phyloP scores from a whole-genome alignment of 2,113 vertebrate genomes.

The Albula goreensis region DNA sequence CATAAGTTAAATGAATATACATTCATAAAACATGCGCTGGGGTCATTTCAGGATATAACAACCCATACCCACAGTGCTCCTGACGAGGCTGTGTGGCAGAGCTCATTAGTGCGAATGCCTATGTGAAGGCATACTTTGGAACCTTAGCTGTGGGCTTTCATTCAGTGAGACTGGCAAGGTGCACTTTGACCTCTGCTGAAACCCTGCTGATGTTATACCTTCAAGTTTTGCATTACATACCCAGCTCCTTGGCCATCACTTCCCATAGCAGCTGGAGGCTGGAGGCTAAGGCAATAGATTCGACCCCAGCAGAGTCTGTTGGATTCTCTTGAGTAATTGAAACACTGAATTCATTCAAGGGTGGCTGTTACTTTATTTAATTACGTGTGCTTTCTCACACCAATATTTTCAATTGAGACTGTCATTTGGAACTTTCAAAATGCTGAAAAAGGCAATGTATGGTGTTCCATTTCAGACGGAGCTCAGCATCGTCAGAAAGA shows the following conservation, averaged over 20 bases:
- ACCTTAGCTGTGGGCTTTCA: too few species aligned
- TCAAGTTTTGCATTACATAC: not conserved
- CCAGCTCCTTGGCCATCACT: not conserved
- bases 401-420: not conserved
- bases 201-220: too few species aligned
- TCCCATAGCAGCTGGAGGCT: not conserved
- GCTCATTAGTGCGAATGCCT: not conserved
- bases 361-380: not conserved
- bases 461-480: conserved; percentile 70
- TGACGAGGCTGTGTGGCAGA: not conserved
- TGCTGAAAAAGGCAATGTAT: not conserved
- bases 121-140: too few species aligned
- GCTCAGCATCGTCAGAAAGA: conserved; percentile 73
- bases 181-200: too few species aligned
- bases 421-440: not conserved
- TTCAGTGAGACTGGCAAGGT: too few species aligned
- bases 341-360: not conserved
- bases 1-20: not conserved
- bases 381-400: not conserved
- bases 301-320: too few species aligned
- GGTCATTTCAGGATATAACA: not conserved
- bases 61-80: too few species aligned
- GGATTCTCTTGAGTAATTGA: too few species aligned
- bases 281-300: not conserved
- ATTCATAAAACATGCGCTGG: not conserved